Conservation (phyloP, 2,888 invertebrate species). For the Clepsis dumicolana region DNA sequence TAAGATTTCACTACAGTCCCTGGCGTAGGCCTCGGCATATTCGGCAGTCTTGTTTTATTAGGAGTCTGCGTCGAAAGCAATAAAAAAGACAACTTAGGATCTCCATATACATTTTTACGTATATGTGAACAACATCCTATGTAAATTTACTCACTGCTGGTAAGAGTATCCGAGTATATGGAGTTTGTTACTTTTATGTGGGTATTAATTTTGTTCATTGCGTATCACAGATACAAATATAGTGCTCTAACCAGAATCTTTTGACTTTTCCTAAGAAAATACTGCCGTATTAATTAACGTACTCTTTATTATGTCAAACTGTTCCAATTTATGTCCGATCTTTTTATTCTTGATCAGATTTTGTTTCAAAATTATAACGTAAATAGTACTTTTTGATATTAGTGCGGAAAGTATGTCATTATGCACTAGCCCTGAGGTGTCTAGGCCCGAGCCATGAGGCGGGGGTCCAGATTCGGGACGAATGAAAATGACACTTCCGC, state of each 20-base stretch:
- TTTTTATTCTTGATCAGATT: too few species aligned
- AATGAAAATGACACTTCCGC: too few species aligned
- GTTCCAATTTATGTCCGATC: too few species aligned
- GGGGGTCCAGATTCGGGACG: too few species aligned
- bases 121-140: constrained; percentile 20
- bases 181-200: constrained; percentile 29
- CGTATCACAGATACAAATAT: background rate
- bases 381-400: too few species aligned
- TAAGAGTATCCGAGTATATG: constrained; percentile 15
- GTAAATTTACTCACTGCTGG: constrained; percentile 17
- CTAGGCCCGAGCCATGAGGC: too few species aligned
- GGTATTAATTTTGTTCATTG: constrained; percentile 27
- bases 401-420: too few species aligned
- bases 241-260: background rate
- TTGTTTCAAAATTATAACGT: too few species aligned
- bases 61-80: constrained; percentile 24
- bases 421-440: too few species aligned
- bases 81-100: constrained; percentile 31
- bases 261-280: too few species aligned
- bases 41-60: constrained; percentile 25
- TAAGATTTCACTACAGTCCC: constrained; percentile 33
- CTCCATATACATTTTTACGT: constrained; percentile 29
- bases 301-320: too few species aligned
- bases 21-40: constrained; percentile 18
- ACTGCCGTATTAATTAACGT: too few species aligned